Evolutionary conservation across 1,140 invertebrate genomes (phyloP).

Genomic region (Brachionus plicatilis): DNA sequence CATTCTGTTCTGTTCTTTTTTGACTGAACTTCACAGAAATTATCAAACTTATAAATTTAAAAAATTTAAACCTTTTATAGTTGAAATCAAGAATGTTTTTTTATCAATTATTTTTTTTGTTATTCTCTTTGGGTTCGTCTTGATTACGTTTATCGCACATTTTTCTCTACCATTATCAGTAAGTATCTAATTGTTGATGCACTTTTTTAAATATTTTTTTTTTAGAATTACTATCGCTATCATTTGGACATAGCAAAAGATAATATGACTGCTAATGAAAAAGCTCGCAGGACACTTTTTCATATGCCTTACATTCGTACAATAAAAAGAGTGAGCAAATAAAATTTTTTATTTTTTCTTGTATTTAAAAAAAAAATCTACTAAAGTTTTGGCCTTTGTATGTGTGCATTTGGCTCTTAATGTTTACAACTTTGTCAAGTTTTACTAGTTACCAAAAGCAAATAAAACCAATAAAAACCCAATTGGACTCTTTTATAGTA

Average conservation of each 20-base stretch:
- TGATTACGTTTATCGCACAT: slow-evolving; percentile 30
- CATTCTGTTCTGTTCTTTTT: background rate
- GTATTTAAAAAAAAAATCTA: background rate
- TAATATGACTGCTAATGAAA: background rate
- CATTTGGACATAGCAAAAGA: slow-evolving; percentile 16
- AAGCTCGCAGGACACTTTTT: background rate
- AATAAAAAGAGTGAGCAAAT: background rate
- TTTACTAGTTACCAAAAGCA: slow-evolving; percentile 8
- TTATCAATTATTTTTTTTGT: slow-evolving; percentile 14
- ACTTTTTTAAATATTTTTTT: background rate
- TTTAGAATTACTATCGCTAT: slow-evolving; percentile 11
- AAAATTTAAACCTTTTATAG: background rate
- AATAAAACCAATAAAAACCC: background rate
- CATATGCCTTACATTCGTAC: slow-evolving; percentile 3
- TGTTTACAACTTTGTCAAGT: background rate
- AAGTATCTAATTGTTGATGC: background rate
- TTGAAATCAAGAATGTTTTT: background rate
- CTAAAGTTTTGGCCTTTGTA: slow-evolving; percentile 31
- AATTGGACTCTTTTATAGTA: background rate
- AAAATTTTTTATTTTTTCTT: background rate
- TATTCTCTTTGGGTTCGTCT: background rate
- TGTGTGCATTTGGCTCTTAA: slow-evolving; percentile 12
- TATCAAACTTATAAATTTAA: too few species aligned
- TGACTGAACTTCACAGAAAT: too few species aligned
- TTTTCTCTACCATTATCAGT: slow-evolving; percentile 38